Base-by-base conservation (phyloP, 2,113 vertebrate genomes). In the Fulica atra region DNA sequence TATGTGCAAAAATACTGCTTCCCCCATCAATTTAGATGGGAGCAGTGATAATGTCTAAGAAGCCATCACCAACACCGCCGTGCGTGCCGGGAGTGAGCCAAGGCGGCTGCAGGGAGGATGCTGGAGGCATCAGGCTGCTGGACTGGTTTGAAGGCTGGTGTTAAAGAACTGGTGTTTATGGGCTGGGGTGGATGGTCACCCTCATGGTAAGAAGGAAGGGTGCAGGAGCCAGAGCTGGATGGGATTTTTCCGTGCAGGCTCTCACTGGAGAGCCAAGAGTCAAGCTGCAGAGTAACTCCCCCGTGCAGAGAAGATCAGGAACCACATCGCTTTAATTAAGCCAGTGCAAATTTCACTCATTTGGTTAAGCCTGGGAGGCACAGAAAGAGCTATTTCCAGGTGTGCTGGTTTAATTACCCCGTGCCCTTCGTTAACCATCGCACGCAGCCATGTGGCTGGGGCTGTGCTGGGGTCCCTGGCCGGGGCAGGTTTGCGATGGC, bases 361-460 rank as follows among this genome's bases (percentile, higher is more conserved):
- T 96, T 86, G 79, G 82, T 88, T 94, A 92, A 94, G 88, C 94
- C 96, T 95, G 90, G 85, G 59, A 96, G 90, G 93, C 94, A 95
- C 88, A 94, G 82, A 94, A 92, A 83, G 79, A 92, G 71, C 90
- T 57, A 2, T 92, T 95, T 90, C 88, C 94, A 94, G 86, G 85
- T 69, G 71, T 6, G 31, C 71, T 38, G 44, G 17, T 85, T 76
- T 76, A 93, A 92, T 95, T 82, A 77, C 28, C 13, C 1, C 2
- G 0, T 40, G 65, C 31, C 31, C 84, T 84, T 81, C 11, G 23
- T 86, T 53, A 82, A 20, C 38, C 63, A 35, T n/a, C 5, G 1
- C 28, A 26, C 3, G 0, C 68, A 24, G 81, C 78, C 18, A 18
- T 8, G 1, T 1, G 79, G 69, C 48, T 1, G 2, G 60, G 46